Evolutionary conservation across 2,888 invertebrate species (phyloP).

Genomic region (Andrena fulva): DNA sequence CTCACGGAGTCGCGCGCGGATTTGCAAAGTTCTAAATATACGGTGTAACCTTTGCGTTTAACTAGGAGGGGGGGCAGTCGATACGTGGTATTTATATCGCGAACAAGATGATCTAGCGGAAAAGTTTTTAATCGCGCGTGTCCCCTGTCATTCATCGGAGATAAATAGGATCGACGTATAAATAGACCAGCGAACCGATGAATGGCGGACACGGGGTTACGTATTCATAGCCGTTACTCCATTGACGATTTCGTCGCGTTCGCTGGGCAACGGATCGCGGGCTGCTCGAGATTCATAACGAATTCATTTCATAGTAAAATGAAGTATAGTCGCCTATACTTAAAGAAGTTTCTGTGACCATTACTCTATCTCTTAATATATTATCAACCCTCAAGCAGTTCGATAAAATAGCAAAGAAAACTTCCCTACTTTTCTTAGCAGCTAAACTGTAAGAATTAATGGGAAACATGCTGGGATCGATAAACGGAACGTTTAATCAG

Average conservation of each 20-base stretch:
- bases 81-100: constrained; percentile 44
- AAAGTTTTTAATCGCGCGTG: constrained; percentile 48
- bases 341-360: no score
- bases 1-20: neutral
- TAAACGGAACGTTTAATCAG: constrained; percentile 11
- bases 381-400: no score
- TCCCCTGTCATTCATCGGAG: constrained; percentile 55
- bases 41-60: constrained; percentile 47
- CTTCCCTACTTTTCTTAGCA: no score
- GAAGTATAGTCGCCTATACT: no score
- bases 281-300: neutral
- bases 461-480: neutral
- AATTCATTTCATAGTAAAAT: no score
- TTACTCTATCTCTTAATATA: no score
- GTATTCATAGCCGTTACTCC: constrained; percentile 30
- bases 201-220: constrained; percentile 49
- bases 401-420: no score
- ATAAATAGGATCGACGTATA: constrained; percentile 52
- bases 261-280: neutral
- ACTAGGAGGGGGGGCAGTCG: constrained; percentile 18
- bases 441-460: neutral
- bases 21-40: constrained; percentile 43
- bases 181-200: constrained; percentile 49
- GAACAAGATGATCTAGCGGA: constrained; percentile 37
- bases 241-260: constrained; percentile 36